These are phyloP conservation scores for Tetraneura akinire DNA, from an alignment of 1,140 invertebrate species.

Conservation along the genomic window DNA sequence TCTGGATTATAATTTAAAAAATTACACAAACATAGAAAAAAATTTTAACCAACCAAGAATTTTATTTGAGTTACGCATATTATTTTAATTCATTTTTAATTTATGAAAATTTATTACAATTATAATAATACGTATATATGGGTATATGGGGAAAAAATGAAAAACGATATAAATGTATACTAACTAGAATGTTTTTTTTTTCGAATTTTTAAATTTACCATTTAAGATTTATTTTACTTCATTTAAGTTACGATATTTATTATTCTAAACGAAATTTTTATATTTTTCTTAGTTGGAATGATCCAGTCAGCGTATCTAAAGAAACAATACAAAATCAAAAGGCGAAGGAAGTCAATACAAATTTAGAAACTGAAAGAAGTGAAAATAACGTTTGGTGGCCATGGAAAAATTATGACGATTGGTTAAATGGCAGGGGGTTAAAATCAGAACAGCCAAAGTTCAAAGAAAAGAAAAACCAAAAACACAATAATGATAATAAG, in stretches of 20 bases:
- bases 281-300: conserved; percentile 11
- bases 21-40: neutral
- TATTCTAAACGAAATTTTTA: neutral
- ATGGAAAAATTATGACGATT: conserved; percentile 45
- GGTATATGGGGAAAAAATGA: neutral
- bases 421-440: conserved; percentile 35
- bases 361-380: neutral
- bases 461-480: neutral
- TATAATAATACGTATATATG: neutral
- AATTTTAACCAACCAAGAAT: neutral
- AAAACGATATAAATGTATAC: no score
- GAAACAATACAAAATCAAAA: neutral
- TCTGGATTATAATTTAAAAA: conserved; percentile 26
- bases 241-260: conserved; percentile 18
- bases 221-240: no score
- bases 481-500: conserved; percentile 2
- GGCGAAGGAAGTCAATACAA: neutral
- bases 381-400: conserved; percentile 46
- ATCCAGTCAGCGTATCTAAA: neutral
- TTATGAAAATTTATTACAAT: neutral
- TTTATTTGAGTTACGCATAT: conserved; percentile 24
- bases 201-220: no score
- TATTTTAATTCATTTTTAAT: neutral
- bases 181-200: no score
- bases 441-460: conserved; percentile 9